Base-by-base conservation (phyloP, 2,113 vertebrate genomes). In the Oplegnathus fasciatus region DNA sequence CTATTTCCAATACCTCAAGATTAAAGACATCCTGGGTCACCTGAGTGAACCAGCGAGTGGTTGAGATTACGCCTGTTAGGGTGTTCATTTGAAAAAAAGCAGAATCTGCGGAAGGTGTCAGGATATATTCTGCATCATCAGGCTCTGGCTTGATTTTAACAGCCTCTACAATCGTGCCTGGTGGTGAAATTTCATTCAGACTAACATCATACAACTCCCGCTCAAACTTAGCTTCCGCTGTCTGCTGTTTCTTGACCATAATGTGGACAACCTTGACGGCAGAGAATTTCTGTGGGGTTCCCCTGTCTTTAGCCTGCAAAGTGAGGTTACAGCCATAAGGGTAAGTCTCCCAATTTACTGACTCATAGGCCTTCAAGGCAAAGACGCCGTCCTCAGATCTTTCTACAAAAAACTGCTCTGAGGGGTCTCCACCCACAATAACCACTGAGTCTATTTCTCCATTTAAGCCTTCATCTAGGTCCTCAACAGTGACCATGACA, bases 141-240 rank as follows among this genome's bases (percentile, higher is more conserved):
- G 96, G 96, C 78, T 98, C 97, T 30, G 97, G 96, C 1, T 69
- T 86, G 44, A 98, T 94, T 85, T 97, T 97, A 80, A 99, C 95
- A 32, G 96, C 92, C 7, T 93, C 95, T 62, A 99, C 96, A 37
- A 97, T 86, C 1, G 96, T 96, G 55, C 97, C 97, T 46, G 98
- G 98, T 85, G 98, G 98, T 17, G 97, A 97, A 87, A 99, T 96
- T 92, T 99, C 98, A 94, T 95, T 98, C 61, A 99, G 90, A 1
- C 87, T 94, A 72, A 97, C 89, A 69, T 98, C 96, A 6, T 99
- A 99, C 0, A 72, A 34, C 42, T 97, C 96, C 40, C 95, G 95
- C 90, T 97, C 97, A 95, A 99, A 99, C 28, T 85, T 95, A 9
- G 94, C 3, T 2, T 96, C 95, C 2, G 86, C 74, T 3, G 32